Percentiles rank a stretch among this genome's conserved stretches.
Conservation (phyloP, 2,888 invertebrate genomes). For the Synergus gifuensis region DNA sequence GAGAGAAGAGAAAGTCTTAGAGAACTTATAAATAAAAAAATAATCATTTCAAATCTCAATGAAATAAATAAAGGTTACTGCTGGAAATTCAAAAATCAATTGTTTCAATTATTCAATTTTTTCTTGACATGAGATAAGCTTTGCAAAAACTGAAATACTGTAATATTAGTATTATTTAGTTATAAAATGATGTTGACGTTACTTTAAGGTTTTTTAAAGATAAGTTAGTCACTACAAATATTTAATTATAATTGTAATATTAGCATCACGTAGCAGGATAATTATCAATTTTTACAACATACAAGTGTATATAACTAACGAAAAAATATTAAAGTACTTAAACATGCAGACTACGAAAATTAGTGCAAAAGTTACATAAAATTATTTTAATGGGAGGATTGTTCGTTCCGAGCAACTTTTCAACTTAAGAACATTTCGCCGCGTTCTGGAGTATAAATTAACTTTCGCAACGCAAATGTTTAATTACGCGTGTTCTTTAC, state of each 20-base stretch:
- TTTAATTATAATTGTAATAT: not conserved
- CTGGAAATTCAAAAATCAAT: too few species aligned
- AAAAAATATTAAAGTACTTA: not conserved
- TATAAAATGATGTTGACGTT: too few species aligned
- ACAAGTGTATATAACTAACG: not conserved
- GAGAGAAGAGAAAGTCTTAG: too few species aligned
- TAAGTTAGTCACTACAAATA: too few species aligned
- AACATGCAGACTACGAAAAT: not conserved
- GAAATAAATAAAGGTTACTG: too few species aligned
- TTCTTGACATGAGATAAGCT: too few species aligned
- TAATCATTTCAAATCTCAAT: too few species aligned
- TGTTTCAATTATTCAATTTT: too few species aligned
- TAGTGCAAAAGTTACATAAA: not conserved
- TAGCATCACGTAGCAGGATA: not conserved
- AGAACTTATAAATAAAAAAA: too few species aligned
- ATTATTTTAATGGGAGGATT: not conserved
- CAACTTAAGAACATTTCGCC: conserved; percentile 1
- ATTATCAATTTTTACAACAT: not conserved
- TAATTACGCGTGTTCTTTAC: conserved; percentile 34
- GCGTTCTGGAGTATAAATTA: conserved; percentile 24
- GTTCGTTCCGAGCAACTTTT: not conserved
- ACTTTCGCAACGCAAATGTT: conserved; percentile 7
- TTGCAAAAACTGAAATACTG: too few species aligned
- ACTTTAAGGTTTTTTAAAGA: too few species aligned
- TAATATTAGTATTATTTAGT: too few species aligned